Evolutionary conservation across 2,113 vertebrate genomes (phyloP).

Genomic region (Crypturellus undulatus): DNA sequence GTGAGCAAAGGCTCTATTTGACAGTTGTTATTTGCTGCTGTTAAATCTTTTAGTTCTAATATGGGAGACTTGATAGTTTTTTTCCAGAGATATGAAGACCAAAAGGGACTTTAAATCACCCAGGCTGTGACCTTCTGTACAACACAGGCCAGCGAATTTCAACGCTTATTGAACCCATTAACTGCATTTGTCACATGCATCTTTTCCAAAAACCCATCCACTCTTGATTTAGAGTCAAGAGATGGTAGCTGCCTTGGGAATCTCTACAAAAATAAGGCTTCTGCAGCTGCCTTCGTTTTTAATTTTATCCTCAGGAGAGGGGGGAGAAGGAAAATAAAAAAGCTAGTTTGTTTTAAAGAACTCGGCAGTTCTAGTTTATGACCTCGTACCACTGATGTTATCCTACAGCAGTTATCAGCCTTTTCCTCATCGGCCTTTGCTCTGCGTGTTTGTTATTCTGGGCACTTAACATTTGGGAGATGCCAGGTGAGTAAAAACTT

Average conservation of each 20-base stretch:
- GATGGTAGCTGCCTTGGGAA: constrained; percentile 45
- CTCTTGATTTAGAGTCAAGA: constrained; percentile 30
- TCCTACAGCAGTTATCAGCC: not conserved
- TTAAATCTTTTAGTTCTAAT: constrained; percentile 13
- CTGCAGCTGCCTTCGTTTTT: constrained; percentile 43
- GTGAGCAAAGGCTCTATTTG: not conserved
- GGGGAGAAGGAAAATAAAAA: not conserved
- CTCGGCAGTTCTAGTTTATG: constrained; percentile 36
- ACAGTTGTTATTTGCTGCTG: constrained; percentile 1
- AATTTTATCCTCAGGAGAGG: not conserved
- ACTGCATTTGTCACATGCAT: constrained; percentile 1
- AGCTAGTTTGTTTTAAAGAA: not conserved
- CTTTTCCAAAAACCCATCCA: constrained; percentile 45
- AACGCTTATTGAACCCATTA: constrained; percentile 29
- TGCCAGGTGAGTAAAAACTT: fast-evolving
- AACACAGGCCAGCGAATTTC: constrained; percentile 23
- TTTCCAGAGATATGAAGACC: not conserved
- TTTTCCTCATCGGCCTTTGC: not conserved
- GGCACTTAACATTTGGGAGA: not conserved
- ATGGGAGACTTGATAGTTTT: not conserved
- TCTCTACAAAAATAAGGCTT: constrained; percentile 30
- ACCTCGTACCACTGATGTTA: not conserved
- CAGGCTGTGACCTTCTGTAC: not conserved
- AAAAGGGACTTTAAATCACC: constrained; percentile 28
- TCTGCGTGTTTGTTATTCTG: constrained; percentile 13